phyloP scores from a whole-genome alignment of 2,888 invertebrate species.

The Phrixothrix hirtus region DNA sequence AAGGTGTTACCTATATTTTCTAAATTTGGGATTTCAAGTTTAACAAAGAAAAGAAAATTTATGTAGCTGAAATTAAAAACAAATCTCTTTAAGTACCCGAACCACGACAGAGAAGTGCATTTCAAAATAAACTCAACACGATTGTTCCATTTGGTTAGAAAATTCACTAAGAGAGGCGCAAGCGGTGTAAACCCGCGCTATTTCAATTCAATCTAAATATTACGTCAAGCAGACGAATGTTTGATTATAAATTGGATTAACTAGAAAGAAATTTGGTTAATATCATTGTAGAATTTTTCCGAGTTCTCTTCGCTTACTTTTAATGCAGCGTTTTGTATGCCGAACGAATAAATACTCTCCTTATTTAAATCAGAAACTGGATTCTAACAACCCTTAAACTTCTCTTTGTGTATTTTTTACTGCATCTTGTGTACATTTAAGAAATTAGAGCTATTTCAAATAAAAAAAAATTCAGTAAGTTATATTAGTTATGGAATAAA shows the following conservation, averaged over 20 bases:
- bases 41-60: no score
- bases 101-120: conserved; percentile 19
- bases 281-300: conserved; percentile 29
- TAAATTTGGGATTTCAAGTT: no score
- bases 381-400: conserved; percentile 16
- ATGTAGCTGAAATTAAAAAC: no score
- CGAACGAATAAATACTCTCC: conserved; percentile 20
- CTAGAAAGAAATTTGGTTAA: conserved; percentile 31
- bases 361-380: conserved; percentile 13
- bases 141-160: conserved; percentile 33
- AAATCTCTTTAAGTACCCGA: conserved; percentile 21
- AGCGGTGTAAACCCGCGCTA: conserved; percentile 25
- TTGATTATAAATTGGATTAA: conserved; percentile 34
- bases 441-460: no score
- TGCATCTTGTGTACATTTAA: no score
- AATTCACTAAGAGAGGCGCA: conserved; percentile 25
- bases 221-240: conserved; percentile 28
- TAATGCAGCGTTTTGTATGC: conserved; percentile 27
- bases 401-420: background rate
- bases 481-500: background rate
- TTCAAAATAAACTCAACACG: conserved; percentile 30
- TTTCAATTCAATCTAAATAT: conserved; percentile 34
- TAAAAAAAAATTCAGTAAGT: conserved; percentile 1
- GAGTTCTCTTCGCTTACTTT: conserved; percentile 21
- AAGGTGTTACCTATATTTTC: no score